phyloP scores from a whole-genome alignment of 2,888 invertebrate species.

The Gymnocheta viridis region DNA sequence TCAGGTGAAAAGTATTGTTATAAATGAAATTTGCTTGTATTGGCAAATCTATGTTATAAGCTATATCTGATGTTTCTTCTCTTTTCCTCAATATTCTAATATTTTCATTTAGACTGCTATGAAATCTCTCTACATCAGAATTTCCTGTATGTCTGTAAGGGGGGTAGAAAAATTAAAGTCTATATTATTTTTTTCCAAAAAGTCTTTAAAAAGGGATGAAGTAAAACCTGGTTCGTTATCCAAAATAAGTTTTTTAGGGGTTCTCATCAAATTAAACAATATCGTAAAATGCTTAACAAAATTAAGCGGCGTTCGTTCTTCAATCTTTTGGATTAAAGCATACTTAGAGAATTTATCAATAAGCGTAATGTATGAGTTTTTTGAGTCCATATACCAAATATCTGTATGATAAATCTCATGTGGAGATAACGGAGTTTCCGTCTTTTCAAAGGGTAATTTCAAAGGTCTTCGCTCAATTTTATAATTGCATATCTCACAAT shows the following conservation, averaged over 20 bases:
- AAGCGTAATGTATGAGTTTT: no score
- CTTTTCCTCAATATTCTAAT: neutral
- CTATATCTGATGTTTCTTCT: neutral
- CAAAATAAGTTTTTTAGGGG: neutral
- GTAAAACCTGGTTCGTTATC: conserved; percentile 11
- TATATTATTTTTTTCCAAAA: neutral
- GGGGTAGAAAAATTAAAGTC: neutral
- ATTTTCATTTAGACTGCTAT: no score
- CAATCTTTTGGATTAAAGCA: no score
- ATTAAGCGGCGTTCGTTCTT: neutral
- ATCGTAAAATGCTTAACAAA: neutral
- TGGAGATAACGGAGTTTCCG: neutral
- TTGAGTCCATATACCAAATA: neutral
- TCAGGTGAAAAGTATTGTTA: no score
- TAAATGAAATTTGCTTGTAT: no score
- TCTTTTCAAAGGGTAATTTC: no score
- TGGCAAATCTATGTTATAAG: no score
- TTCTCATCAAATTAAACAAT: conserved; percentile 9
- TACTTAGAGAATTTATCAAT: no score
- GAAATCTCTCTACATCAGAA: neutral
- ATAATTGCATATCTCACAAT: no score
- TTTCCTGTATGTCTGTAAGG: neutral
- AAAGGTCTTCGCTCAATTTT: no score
- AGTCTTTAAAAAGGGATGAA: neutral
- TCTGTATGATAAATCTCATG: neutral